A percentile compares a stretch with the other conserved stretches of the same genome.
Evolutionary conservation across 2,797 vertebrate genomes (phyloP).

Genomic region (Rhabdophis nuchalis): DNA sequence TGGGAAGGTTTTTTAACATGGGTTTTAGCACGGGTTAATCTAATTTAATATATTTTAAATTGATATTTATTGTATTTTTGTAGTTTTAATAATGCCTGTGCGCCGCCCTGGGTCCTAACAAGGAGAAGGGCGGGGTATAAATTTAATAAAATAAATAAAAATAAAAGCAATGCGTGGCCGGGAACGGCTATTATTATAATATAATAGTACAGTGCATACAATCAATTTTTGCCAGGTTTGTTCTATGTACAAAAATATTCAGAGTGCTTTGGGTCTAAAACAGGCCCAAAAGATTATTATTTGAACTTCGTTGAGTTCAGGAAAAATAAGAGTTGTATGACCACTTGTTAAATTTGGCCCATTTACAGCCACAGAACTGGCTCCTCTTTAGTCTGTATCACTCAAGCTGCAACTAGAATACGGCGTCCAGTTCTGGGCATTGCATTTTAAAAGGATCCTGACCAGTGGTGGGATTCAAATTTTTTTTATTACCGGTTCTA

Average conservation of each 20-base stretch:
- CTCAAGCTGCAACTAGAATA: not conserved
- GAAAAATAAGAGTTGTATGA: not conserved
- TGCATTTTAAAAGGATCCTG: not conserved
- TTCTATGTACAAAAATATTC: not conserved
- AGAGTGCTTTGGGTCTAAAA: not conserved
- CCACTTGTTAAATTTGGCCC: not conserved
- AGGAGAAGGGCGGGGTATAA: too few species aligned
- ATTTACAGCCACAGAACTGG: not conserved
- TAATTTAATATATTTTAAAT: too few species aligned
- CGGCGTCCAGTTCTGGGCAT: not conserved
- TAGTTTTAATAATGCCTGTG: too few species aligned
- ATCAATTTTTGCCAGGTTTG: not conserved
- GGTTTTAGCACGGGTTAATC: too few species aligned
- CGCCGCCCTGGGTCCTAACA: too few species aligned
- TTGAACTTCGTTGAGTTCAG: not conserved
- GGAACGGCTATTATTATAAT: too few species aligned
- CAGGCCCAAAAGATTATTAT: not conserved
- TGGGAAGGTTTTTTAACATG: too few species aligned
- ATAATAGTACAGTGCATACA: too few species aligned
- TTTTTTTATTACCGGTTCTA: too few species aligned
- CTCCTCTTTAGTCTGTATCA: not conserved
- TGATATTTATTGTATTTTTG: too few species aligned
- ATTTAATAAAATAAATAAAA: too few species aligned
- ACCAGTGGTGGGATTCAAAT: not conserved
- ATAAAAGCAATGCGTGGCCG: too few species aligned